phyloP scores from a whole-genome alignment of 2,888 invertebrate genomes.

The Caenorhabditis virilis region DNA sequence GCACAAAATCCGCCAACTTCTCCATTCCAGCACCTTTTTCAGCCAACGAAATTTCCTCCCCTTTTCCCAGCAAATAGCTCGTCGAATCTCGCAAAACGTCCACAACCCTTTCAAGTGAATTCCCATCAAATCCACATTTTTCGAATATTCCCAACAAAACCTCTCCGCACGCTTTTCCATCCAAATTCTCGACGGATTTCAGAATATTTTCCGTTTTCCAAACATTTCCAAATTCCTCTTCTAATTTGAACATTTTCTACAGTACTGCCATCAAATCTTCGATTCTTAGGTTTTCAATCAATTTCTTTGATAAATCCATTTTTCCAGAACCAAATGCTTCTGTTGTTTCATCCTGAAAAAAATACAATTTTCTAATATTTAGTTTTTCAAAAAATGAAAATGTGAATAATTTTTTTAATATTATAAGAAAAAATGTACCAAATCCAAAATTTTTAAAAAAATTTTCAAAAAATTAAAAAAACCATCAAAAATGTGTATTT shows the following conservation, averaged over 20 bases:
- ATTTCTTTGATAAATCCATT: conserved; percentile 25
- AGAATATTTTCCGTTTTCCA: conserved; percentile 12
- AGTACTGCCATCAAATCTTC: conserved; percentile 30
- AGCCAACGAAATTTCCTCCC: conserved; percentile 36
- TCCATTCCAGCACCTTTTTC: conserved; percentile 47
- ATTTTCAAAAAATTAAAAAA: too few relatives aligned
- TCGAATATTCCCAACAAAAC: conserved; percentile 31
- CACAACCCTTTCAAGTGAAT: conserved; percentile 16
- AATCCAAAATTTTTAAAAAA: too few relatives aligned
- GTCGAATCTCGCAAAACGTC: conserved; percentile 22
- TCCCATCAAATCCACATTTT: conserved; percentile 20
- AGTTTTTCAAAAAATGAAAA: too few relatives aligned
- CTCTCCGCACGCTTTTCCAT: conserved; percentile 29
- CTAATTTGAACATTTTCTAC: conserved; percentile 33
- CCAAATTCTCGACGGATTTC: conserved; percentile 12
- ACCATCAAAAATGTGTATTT: too few relatives aligned
- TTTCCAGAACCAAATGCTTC: conserved; percentile 23
- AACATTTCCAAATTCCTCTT: conserved; percentile 26
- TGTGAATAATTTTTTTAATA: too few relatives aligned
- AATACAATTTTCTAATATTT: too few relatives aligned
- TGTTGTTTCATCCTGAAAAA: conserved; percentile 15
- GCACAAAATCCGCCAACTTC: conserved; percentile 37
- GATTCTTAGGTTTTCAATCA: conserved; percentile 20
- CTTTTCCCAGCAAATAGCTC: conserved; percentile 24
- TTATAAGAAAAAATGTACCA: too few relatives aligned